These are phyloP conservation scores for Porites cylindrica DNA, from an alignment of 92 coral and sea anemone species.

Conservation along the genomic window DNA sequence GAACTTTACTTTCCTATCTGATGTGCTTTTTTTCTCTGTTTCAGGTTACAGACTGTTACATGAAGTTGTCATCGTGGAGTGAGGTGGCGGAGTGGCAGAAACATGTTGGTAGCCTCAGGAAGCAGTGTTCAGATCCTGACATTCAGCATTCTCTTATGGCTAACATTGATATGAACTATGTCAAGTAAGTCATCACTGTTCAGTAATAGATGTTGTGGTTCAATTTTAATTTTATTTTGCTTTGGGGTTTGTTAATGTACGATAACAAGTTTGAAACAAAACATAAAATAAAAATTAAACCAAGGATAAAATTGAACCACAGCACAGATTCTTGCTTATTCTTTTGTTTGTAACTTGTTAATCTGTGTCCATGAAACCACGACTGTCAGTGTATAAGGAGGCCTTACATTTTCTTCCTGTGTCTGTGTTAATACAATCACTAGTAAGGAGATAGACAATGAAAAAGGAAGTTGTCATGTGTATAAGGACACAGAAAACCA, in stretches of 20 bases:
- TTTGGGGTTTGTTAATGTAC: no score
- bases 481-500: no score
- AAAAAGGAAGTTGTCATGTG: no score
- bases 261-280: no score
- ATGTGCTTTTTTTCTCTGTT: neutral
- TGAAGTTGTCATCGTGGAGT: constrained; percentile 91
- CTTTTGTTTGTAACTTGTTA: neutral
- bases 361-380: neutral
- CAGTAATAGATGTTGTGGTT: no score
- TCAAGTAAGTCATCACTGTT: constrained; percentile 72
- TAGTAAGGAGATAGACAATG: no score
- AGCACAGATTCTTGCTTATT: neutral
- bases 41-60: constrained; percentile 91
- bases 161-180: constrained; percentile 86
- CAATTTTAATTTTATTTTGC: no score
- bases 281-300: no score
- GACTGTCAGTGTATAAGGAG: neutral
- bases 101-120: constrained; percentile 74
- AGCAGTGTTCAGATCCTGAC: constrained; percentile 73
- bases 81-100: constrained; percentile 98
- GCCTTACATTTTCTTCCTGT: no score
- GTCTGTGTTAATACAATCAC: no score
- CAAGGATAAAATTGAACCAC: neutral
- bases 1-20: neutral
- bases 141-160: constrained; percentile 84